Evolutionary conservation across 2,888 invertebrate genomes (phyloP).

Genomic region (Cataglyphis livida): DNA sequence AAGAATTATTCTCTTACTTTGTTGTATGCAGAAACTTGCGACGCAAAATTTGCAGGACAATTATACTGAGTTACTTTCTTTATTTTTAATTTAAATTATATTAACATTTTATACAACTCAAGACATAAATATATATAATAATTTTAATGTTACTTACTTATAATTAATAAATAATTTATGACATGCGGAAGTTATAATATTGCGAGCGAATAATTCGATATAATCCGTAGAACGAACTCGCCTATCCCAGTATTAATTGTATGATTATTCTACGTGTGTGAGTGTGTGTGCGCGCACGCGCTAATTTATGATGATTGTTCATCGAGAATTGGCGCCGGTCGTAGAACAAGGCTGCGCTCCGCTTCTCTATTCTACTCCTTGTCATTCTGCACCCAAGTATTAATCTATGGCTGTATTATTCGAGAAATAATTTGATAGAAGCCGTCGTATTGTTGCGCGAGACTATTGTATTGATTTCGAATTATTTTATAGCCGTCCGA

Average conservation of each 20-base stretch:
- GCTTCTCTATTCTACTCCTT: constrained; percentile 29
- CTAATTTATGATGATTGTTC: constrained; percentile 46
- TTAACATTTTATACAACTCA: not conserved
- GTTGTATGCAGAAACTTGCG: constrained; percentile 5
- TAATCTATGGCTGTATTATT: constrained; percentile 27
- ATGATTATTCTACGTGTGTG: constrained; percentile 1
- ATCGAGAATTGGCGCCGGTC: constrained; percentile 31
- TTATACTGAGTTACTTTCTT: not conserved
- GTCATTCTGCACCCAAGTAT: constrained; percentile 10
- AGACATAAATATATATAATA: not conserved
- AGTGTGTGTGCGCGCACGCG: not conserved
- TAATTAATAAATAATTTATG: constrained; percentile 17
- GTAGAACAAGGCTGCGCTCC: constrained; percentile 26
- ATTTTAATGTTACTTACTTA: not conserved
- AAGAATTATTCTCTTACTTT: constrained; percentile 23
- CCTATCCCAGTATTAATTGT: constrained; percentile 35
- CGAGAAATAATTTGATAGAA: constrained; percentile 5
- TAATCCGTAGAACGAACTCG: constrained; percentile 3
- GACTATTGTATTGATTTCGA: not conserved
- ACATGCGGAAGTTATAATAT: not conserved
- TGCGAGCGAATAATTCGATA: not conserved
- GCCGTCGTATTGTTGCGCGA: not conserved
- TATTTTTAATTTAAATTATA: constrained; percentile 3
- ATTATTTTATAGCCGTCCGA: not conserved
- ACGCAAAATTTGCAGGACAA: constrained; percentile 11